These are phyloP conservation scores for Hemicentrotus pulcherrimus DNA, from an alignment of 35 echinoderm and acorn worm species.

Conservation along the genomic window DNA sequence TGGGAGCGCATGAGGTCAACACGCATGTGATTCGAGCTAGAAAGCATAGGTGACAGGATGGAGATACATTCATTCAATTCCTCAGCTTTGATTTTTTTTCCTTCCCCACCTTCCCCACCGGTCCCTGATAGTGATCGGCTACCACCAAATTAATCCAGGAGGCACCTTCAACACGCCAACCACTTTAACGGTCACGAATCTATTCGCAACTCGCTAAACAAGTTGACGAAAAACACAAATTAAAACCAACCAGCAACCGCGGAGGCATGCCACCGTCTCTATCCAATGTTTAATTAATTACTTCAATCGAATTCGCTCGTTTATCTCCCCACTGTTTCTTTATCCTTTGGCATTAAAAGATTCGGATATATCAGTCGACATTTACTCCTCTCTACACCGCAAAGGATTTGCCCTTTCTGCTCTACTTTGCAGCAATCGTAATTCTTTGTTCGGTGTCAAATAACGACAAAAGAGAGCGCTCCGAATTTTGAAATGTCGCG, in stretches of 20 bases:
- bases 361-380: not conserved
- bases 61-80: not conserved
- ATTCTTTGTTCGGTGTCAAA: not conserved
- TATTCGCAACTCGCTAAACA: slow-evolving; percentile 2
- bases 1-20: not conserved
- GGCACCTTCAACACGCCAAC: not conserved
- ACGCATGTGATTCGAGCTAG: not conserved
- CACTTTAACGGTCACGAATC: not conserved
- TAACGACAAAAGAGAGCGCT: not conserved
- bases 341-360: not conserved
- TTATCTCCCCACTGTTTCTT: not conserved
- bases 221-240: slow-evolving; percentile 13
- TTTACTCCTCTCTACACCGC: not conserved
- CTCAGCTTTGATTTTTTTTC: not conserved
- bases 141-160: slow-evolving; percentile 10
- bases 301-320: slow-evolving; percentile 10
- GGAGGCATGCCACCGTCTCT: not conserved
- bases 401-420: not conserved
- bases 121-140: not conserved
- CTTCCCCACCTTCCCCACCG: not conserved
- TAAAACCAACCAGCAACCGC: not conserved
- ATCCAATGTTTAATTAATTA: slow-evolving; percentile 14
- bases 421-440: slow-evolving; percentile 2
- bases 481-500: not conserved
- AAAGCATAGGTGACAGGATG: not conserved